Evolutionary conservation across 2,797 vertebrate genomes (phyloP), one percentile per base, ranked within the genome.

Genomic region (Hybognathus amarus): DNA sequence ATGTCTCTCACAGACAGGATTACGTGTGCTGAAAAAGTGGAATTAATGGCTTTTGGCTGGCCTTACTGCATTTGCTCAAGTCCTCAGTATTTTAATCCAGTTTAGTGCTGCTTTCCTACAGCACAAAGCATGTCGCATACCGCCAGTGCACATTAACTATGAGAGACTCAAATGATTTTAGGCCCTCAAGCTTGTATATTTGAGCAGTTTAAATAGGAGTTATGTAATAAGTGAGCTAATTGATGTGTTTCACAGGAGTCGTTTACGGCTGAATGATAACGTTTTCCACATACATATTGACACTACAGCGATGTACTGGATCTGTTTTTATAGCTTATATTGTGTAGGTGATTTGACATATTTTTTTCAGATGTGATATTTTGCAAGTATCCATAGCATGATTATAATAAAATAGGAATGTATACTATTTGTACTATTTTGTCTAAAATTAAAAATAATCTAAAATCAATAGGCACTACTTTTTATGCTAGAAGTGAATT

Each of bases 1-100:
- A 86, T 91, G 90, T 84, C 54, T 87, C 69, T 83, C 83, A 79
- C 79, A 92, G 88, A 85, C 87, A 87, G 87, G 85, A 87, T 92
- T 92, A 85, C 12, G 63, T 78, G 83, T 82, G 89, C 79, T 88
- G 89, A 85, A 89, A 88, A 85, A 84, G 69, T 82, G 80, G 87
- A 84, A 89, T 88, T 91, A 87, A 79, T 45, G 83, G 85, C 89
- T 92, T 87, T 45, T 87, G 85, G 87, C 70, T 77, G 89, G 85
- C 78, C 33, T 87, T 42, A 67, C 80, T 88, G 82, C 85, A 79
- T 88, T 61, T 87, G 78, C 88, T 90, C 88, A 89, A 73, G 87
- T 80, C 68, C 42, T 77, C n/a, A 82, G 86, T 66, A 85, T 75
- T 20, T 88, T 91, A 86, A 89, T 94, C 82, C 87, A 86, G 70